These are phyloP conservation scores for Pseudorhiza aurosa DNA, from an alignment of 30 jellyfish, hydroid and myxozoan species.

Conservation along the genomic window DNA sequence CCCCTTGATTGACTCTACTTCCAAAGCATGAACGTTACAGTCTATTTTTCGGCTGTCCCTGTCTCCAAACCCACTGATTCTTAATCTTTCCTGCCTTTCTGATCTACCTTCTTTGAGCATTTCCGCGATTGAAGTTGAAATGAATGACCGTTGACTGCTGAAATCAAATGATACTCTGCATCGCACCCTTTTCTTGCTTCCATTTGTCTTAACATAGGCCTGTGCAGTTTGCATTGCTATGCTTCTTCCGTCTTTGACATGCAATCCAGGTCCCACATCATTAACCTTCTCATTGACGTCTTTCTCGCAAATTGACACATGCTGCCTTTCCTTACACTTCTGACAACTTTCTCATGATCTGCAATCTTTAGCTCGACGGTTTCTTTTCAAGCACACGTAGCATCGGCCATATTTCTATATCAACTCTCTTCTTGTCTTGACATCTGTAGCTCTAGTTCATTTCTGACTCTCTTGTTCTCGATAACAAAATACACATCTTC, in stretches of 20 bases:
- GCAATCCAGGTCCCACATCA: constrained; percentile 54
- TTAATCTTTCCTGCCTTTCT: neutral
- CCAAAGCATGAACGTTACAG: constrained; percentile 5
- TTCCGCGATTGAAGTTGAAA: neutral
- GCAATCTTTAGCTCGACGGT: constrained; percentile 40
- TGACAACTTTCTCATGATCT: neutral
- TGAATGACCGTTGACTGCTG: constrained; percentile 30
- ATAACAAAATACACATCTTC: constrained; percentile 4
- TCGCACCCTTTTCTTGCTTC: neutral
- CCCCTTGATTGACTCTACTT: constrained; percentile 34
- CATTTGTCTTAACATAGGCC: neutral
- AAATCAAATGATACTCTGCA: constrained; percentile 46
- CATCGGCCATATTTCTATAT: constrained; percentile 20
- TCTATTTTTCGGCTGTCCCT: neutral
- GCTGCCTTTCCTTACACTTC: constrained; percentile 5
- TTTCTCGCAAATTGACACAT: constrained; percentile 20
- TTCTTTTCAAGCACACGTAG: constrained; percentile 18
- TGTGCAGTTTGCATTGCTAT: constrained; percentile 59
- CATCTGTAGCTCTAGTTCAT: constrained; percentile 15
- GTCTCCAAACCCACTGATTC: constrained; percentile 32
- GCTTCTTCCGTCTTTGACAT: constrained; percentile 33
- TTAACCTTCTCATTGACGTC: neutral
- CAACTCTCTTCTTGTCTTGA: constrained; percentile 19
- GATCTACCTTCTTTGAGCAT: neutral
- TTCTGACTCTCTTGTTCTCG: constrained; percentile 19